A percentile compares a stretch with the other conserved stretches of the same genome.
Conservation (phyloP, 2,888 invertebrate species). For the Exocentrus adspersus region DNA sequence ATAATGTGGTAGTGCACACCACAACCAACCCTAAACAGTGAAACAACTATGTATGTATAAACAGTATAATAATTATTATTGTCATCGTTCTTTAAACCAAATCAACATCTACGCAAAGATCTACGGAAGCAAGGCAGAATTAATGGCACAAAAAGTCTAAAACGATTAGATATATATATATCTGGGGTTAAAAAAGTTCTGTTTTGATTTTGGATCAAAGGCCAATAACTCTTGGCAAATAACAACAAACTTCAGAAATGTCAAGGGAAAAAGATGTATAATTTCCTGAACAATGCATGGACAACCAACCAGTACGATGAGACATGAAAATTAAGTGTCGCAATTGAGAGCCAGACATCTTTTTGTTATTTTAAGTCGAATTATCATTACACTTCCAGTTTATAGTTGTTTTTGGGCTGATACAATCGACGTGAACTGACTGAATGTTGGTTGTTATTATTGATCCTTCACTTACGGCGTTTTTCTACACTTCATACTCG, state of each 20-base stretch:
- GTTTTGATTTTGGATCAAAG: too few species aligned
- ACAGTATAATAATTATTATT: too few species aligned
- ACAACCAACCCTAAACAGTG: too few species aligned
- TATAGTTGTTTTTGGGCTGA: constrained; percentile 49
- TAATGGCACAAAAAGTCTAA: too few species aligned
- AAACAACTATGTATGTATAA: too few species aligned
- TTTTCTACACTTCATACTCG: constrained; percentile 13
- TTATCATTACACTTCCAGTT: constrained; percentile 50
- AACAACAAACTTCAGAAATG: neutral
- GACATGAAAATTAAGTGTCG: constrained; percentile 45
- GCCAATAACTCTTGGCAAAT: too few species aligned
- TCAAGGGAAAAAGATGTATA: neutral
- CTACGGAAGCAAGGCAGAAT: too few species aligned
- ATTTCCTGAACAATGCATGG: neutral
- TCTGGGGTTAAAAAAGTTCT: too few species aligned
- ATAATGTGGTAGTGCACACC: too few species aligned
- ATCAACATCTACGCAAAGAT: too few species aligned
- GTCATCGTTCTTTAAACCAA: too few species aligned
- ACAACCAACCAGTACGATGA: constrained; percentile 11
- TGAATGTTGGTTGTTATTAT: constrained; percentile 25
- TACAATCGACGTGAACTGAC: constrained; percentile 48
- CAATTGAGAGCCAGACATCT: constrained; percentile 51
- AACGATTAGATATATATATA: too few species aligned
- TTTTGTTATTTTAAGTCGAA: constrained; percentile 48
- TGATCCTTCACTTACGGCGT: constrained; percentile 20